These are phyloP conservation scores for Onychomys leucogaster DNA, from an alignment of 2,797 vertebrate species.

Conservation along the genomic window DNA sequence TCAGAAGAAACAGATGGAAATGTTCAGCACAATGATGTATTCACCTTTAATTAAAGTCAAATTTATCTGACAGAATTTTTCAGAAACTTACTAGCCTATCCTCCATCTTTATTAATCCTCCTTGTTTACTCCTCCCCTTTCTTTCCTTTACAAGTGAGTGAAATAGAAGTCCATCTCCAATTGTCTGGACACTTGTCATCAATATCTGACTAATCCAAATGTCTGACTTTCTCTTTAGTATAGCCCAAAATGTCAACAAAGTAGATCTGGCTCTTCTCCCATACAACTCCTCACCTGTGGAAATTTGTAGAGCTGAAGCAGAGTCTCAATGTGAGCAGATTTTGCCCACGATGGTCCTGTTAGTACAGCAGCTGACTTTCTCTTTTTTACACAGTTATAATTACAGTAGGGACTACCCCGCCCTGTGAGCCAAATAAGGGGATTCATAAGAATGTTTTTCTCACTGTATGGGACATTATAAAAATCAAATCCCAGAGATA, in stretches of 20 bases:
- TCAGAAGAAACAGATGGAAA: background rate
- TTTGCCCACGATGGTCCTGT: background rate
- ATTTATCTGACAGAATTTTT: too few species aligned
- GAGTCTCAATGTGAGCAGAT: background rate
- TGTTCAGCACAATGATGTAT: too few species aligned
- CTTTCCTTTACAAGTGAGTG: too few species aligned
- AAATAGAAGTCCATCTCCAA: too few species aligned
- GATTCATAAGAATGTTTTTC: background rate
- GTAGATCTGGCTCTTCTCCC: too few species aligned
- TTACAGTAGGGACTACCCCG: accelerated
- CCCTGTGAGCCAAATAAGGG: background rate
- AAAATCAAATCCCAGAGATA: too few species aligned
- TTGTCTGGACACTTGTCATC: background rate
- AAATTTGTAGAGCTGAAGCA: background rate
- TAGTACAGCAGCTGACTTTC: background rate
- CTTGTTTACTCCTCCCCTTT: too few species aligned
- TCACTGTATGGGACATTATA: background rate
- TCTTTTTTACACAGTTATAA: background rate
- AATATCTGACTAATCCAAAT: too few species aligned
- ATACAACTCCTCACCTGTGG: background rate
- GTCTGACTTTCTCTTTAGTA: background rate
- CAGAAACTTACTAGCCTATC: too few species aligned
- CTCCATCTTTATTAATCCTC: too few species aligned
- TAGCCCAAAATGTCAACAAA: too few species aligned
- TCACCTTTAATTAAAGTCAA: too few species aligned